These are phyloP conservation scores for Cheilosia vulpina DNA, from an alignment of 2,888 invertebrate species.

Conservation along the genomic window DNA sequence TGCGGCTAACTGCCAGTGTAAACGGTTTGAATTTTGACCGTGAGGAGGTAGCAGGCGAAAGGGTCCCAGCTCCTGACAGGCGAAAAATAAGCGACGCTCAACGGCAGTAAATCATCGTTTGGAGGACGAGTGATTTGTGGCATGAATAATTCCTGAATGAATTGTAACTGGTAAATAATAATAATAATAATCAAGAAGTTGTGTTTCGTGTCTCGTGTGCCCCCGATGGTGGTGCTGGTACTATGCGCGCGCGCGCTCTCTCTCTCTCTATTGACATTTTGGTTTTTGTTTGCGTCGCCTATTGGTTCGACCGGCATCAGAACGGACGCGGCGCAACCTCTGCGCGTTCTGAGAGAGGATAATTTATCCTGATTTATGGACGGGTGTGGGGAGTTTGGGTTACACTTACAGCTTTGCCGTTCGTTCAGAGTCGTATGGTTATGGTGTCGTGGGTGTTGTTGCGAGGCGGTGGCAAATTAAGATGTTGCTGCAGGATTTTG, in stretches of 20 bases:
- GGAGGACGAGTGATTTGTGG: conserved; percentile 76
- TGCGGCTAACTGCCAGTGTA: conserved; percentile 58
- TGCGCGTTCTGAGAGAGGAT: conserved; percentile 57
- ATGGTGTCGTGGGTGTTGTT: conserved; percentile 63
- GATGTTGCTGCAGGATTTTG: conserved; percentile 51
- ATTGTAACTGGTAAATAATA: conserved; percentile 75
- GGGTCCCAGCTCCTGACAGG: conserved; percentile 56
- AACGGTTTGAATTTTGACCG: conserved; percentile 74
- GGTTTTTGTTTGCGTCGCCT: conserved; percentile 40
- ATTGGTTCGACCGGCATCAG: neutral
- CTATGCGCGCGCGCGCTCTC: neutral
- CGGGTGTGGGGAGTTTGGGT: conserved; percentile 46
- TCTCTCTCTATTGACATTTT: conserved; percentile 65
- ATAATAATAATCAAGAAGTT: conserved; percentile 72
- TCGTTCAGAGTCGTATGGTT: conserved; percentile 7
- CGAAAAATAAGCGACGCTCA: conserved; percentile 74
- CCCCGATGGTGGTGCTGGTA: conserved; percentile 35
- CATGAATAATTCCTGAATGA: conserved; percentile 76
- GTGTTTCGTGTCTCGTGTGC: conserved; percentile 69
- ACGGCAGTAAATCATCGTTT: conserved; percentile 76
- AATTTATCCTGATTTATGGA: conserved; percentile 73
- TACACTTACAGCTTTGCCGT: conserved; percentile 30
- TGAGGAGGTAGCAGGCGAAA: conserved; percentile 6
- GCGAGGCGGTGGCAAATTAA: conserved; percentile 72
- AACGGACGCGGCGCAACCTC: conserved; percentile 12